Conservation (phyloP, 2,113 vertebrate genomes). For the Lepidothrix coronata region DNA sequence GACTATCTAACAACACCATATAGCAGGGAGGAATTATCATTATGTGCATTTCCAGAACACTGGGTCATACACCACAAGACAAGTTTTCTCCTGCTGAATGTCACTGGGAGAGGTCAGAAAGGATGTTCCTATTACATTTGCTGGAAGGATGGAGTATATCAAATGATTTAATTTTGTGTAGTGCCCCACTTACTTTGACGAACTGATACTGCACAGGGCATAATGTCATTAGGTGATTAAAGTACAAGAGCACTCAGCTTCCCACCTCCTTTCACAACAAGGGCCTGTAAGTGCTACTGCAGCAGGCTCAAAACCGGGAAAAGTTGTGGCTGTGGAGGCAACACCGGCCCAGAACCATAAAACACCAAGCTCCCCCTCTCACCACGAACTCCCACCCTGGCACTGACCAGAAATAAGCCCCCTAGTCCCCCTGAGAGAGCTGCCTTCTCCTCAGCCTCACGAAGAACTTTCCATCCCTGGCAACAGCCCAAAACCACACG, state of each 20-base stretch:
- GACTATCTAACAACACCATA: not conserved
- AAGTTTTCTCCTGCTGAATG: not conserved
- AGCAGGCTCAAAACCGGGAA: not conserved
- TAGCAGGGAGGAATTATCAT: conserved; percentile 12
- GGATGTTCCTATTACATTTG: conserved; percentile 40
- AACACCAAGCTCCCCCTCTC: not conserved
- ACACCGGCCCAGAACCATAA: not conserved
- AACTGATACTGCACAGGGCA: conserved; percentile 46
- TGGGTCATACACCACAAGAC: not conserved
- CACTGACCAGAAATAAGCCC: not conserved
- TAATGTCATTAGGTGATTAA: conserved; percentile 59
- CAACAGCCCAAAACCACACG: not conserved
- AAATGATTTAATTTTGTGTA: conserved; percentile 41
- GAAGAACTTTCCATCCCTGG: not conserved
- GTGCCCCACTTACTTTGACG: conserved; percentile 48
- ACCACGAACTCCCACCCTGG: not conserved
- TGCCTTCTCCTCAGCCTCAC: not conserved
- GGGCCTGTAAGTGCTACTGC: not conserved
- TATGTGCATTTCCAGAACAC: conserved; percentile 15
- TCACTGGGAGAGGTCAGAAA: conserved; percentile 5
- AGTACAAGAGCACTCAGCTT: conserved; percentile 21
- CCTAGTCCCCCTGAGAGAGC: not conserved
- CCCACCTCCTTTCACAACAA: not conserved
- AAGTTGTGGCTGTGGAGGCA: not conserved
- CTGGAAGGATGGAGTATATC: conserved; percentile 32